Percentiles rank a stretch among this genome's conserved stretches.
Conservation (phyloP, 23 tunicate species). For the Corella eumyota region DNA sequence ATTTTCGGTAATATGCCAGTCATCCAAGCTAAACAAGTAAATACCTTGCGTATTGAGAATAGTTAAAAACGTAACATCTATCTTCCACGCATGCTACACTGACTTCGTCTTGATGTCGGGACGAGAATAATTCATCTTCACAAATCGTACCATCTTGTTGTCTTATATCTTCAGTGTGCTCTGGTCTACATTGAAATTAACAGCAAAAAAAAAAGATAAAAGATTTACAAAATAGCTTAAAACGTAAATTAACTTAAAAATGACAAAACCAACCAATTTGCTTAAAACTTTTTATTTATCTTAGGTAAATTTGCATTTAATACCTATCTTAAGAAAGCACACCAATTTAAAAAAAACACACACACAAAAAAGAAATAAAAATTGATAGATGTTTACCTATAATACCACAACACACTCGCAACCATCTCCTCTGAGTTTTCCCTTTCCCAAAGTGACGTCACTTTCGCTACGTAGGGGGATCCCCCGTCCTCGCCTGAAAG, state of each 20-base stretch:
- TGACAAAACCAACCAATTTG: too few relatives aligned
- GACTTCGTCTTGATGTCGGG: constrained; percentile 75
- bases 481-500: constrained; percentile 48
- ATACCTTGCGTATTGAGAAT: constrained; percentile 68
- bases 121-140: constrained; percentile 48
- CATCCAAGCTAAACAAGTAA: neutral
- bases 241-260: too few relatives aligned
- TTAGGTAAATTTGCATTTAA: too few relatives aligned
- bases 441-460: constrained; percentile 63
- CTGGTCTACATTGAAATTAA: constrained; percentile 36
- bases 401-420: constrained; percentile 76
- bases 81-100: constrained; percentile 90
- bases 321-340: too few relatives aligned
- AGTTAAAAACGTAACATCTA: constrained; percentile 59
- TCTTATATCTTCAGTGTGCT: constrained; percentile 47
- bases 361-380: too few relatives aligned
- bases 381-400: constrained; percentile 58
- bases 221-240: neutral
- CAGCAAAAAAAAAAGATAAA: neutral
- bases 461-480: constrained; percentile 66
- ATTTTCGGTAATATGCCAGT: too few relatives aligned
- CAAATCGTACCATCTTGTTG: neutral
- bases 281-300: too few relatives aligned
- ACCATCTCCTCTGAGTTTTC: constrained; percentile 50
- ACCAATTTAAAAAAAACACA: too few relatives aligned